Conservation (phyloP, 2,797 vertebrate species). For the Eremophila alpestris region DNA sequence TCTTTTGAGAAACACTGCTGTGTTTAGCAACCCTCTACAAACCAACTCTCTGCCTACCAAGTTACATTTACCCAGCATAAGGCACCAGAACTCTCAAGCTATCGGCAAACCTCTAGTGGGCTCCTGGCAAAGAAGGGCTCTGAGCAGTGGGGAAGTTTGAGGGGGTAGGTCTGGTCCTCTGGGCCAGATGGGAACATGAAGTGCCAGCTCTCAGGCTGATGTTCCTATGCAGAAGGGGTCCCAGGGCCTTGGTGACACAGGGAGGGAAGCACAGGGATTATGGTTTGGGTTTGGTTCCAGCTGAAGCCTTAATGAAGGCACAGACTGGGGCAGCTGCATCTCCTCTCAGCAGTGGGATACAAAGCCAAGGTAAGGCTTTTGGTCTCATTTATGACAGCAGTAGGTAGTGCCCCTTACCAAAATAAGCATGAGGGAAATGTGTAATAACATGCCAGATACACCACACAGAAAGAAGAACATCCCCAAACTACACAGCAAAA, state of each 20-base stretch:
- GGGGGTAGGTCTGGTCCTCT: background rate
- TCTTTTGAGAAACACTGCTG: background rate
- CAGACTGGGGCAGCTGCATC: background rate
- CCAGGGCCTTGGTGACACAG: too few species aligned
- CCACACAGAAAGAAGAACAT: background rate
- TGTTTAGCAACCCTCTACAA: background rate
- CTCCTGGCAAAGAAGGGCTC: background rate
- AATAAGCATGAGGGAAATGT: background rate
- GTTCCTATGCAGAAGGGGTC: background rate
- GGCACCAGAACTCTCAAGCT: background rate
- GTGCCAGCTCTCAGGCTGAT: background rate
- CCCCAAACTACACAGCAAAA: background rate
- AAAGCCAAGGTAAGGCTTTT: background rate
- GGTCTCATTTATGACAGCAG: background rate
- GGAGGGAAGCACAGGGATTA: background rate
- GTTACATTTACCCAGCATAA: background rate
- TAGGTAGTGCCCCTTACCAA: background rate
- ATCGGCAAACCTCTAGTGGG: background rate
- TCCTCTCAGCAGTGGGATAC: background rate
- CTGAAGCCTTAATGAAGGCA: background rate
- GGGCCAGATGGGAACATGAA: background rate
- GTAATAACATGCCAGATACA: background rate
- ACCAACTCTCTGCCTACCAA: background rate
- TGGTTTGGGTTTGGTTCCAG: background rate
- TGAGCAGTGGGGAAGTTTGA: background rate